Conservation (phyloP, 2,888 invertebrate genomes). For the Eupithecia abbreviata region DNA sequence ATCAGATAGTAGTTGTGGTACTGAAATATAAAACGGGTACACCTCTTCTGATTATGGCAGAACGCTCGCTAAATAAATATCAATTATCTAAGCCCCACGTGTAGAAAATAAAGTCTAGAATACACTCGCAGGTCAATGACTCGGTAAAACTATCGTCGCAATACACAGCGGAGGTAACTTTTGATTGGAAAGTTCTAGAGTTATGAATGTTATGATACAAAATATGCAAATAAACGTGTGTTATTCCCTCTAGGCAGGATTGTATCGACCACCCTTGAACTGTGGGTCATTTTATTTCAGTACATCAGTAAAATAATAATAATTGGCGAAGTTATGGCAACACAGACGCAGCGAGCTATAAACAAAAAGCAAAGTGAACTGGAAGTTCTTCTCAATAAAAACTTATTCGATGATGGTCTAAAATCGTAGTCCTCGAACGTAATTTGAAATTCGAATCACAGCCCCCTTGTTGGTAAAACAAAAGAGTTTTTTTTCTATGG, state of each 20-base stretch:
- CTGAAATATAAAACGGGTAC: background rate
- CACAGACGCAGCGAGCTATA: background rate
- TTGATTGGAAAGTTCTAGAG: constrained; percentile 1
- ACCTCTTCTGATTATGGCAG: background rate
- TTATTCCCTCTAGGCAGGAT: background rate
- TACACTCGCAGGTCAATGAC: background rate
- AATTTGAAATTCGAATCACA: constrained; percentile 12
- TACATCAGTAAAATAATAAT: background rate
- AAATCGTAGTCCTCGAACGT: background rate
- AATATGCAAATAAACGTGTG: background rate
- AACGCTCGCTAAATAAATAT: background rate
- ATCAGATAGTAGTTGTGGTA: too few species aligned
- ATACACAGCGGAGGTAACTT: constrained; percentile 5
- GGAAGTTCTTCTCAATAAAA: background rate
- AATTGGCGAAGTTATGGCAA: background rate
- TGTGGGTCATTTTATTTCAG: background rate
- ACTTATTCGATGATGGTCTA: background rate
- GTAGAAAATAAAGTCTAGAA: constrained; percentile 3
- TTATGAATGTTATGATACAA: background rate
- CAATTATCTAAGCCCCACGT: background rate
- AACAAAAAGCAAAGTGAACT: background rate
- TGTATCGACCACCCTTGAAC: background rate
- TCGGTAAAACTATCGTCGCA: background rate
- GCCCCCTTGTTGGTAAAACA: constrained; percentile 7
- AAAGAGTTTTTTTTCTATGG: constrained; percentile 13